Evolutionary conservation across 2,113 vertebrate genomes (phyloP).

Genomic region (Murina feae): DNA sequence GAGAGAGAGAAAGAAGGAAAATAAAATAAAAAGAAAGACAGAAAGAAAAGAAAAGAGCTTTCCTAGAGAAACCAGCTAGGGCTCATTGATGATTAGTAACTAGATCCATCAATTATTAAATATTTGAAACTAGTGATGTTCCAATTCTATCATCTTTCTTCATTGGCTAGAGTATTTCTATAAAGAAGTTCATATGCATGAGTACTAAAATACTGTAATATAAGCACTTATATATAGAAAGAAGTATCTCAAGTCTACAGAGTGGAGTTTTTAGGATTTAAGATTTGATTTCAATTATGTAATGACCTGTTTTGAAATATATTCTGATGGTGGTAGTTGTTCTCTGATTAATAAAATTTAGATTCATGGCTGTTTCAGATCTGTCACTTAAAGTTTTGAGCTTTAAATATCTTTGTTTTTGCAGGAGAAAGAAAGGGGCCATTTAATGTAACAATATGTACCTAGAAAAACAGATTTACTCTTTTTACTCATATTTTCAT

Average conservation of each 20-base stretch:
- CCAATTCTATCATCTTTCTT: too few species aligned
- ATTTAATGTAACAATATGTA: background rate
- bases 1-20: background rate
- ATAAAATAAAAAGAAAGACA: background rate
- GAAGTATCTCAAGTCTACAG: background rate
- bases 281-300: background rate
- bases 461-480: background rate
- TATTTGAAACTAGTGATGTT: background rate
- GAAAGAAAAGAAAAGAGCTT: too few species aligned
- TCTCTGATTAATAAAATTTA: background rate
- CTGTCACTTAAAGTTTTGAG: background rate
- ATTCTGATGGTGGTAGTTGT: background rate
- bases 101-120: background rate
- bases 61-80: background rate
- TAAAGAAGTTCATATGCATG: background rate
- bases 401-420: background rate
- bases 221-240: background rate
- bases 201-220: background rate
- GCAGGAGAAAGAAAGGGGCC: background rate
- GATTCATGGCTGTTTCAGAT: background rate
- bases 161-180: too few species aligned
- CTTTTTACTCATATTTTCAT: background rate
- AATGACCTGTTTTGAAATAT: background rate
- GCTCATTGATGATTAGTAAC: background rate
- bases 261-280: background rate